Evolutionary conservation across 2,888 invertebrate genomes (phyloP), one percentile per base, ranked within the genome.

Genomic region (Eucera pruinosa): DNA sequence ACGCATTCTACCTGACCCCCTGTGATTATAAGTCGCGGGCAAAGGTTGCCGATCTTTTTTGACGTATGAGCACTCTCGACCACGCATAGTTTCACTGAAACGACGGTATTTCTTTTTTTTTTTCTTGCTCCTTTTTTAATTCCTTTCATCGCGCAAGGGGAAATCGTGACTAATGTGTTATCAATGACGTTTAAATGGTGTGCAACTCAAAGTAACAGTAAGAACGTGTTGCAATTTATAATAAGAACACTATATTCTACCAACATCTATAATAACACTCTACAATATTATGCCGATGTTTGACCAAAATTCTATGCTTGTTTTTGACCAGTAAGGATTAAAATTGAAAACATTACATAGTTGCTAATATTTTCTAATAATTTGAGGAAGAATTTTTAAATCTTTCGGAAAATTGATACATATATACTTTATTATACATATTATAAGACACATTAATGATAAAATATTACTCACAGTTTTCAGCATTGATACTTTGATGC

Each of bases 1-100:
- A 96, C 95, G 84, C 97, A 97, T 86, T 95, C 95, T 11, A 96
- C 94, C 54, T 94, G 94, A 77, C 95, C 95, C 92, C 94, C 18
- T 13, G 25, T 78, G 25, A 15, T 52, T 36, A 18, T 69, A 47
- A 97, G 88, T 7, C 93, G 90, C 0, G 96, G 95, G 86, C 96
- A 97, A 89, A 94, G 95, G 82, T 93, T 93, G 1, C 93, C 93
- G 2, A 95, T 94, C 48, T 94, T 94, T 79, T 94, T 95, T 89
- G 95, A 94, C 0, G 93, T 90, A 0, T 95, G 95, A 2, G 94
- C 93, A 0, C 95, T 95, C 89, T 96, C 95, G 0, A 96, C 96
- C 27, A 96, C 93, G 89, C 97, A 97, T 20, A 96, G 23, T 50
- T 73, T 83, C 61, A 83, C 84, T 84, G 76, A 68, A 84, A 85